A percentile compares a stretch with the other conserved stretches of the same genome.
These are phyloP conservation scores for Drosophila tripunctata DNA, from an alignment of 2,888 invertebrate species.

Conservation along the genomic window DNA sequence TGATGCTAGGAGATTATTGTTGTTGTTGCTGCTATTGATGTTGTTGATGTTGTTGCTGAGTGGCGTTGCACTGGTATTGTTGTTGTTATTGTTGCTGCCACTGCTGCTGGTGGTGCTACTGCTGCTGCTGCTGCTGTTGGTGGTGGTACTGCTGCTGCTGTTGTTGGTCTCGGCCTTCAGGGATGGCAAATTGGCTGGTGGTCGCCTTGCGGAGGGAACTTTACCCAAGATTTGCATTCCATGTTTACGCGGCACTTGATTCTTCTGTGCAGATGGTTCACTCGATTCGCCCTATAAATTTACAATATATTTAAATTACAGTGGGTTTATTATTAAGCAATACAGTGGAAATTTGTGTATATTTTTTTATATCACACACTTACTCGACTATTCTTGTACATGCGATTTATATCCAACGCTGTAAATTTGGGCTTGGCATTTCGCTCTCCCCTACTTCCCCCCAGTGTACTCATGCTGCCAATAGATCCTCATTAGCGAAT, in stretches of 20 bases:
- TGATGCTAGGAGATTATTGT: slow-evolving; percentile 55
- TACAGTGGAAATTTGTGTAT: too few relatives aligned
- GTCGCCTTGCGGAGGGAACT: slow-evolving; percentile 98
- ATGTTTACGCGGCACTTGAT: slow-evolving; percentile 97
- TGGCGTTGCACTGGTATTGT: slow-evolving; percentile 45
- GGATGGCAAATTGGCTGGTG: slow-evolving; percentile 99
- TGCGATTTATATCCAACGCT: slow-evolving; percentile 98
- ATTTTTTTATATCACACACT: too few relatives aligned
- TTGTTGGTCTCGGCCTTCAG: slow-evolving; percentile 94
- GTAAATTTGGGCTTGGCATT: slow-evolving; percentile 95
- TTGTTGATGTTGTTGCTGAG: slow-evolving; percentile 20
- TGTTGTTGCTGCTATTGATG: slow-evolving; percentile 63
- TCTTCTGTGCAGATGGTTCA: slow-evolving; percentile 94
- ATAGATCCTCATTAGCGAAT: slow-evolving; percentile 85
- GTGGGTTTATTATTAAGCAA: too few relatives aligned
- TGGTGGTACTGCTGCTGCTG: slow-evolving; percentile 51
- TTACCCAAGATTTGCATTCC: slow-evolving; percentile 99
- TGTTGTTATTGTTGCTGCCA: slow-evolving; percentile 56
- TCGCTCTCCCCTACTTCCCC: slow-evolving; percentile 85
- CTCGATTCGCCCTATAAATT: slow-evolving; percentile 91
- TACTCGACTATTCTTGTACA: slow-evolving; percentile 94
- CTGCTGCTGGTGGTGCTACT: slow-evolving; percentile 82
- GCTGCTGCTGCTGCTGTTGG: slow-evolving; percentile 60
- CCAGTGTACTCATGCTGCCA: slow-evolving; percentile 85
- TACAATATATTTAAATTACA: background rate